Conservation (phyloP, 2,113 vertebrate genomes). For the Todiramphus saurophagus region DNA sequence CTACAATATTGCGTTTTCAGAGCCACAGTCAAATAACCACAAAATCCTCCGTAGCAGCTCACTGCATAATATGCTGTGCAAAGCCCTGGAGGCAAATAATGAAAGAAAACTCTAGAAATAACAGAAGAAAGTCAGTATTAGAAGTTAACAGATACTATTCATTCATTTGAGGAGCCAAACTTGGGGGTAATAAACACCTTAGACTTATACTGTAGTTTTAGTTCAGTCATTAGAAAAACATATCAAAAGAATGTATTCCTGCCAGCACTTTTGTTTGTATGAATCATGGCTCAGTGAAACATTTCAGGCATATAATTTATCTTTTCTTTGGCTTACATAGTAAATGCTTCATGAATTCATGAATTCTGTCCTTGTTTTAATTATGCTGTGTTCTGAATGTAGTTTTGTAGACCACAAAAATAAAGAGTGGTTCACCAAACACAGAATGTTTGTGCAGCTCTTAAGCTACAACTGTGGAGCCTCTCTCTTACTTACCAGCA, state of each 20-base stretch:
- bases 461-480: constrained; percentile 58
- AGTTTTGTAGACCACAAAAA: constrained; percentile 79
- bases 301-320: constrained; percentile 79
- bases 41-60: neutral
- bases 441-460: constrained; percentile 78
- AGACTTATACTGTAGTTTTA: constrained; percentile 34
- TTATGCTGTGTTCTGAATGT: constrained; percentile 80
- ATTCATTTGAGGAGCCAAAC: neutral
- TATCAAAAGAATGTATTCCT: constrained; percentile 43
- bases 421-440: constrained; percentile 77
- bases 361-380: constrained; percentile 84
- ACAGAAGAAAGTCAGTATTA: neutral
- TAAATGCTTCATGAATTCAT: constrained; percentile 78
- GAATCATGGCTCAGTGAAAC: constrained; percentile 74
- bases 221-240: constrained; percentile 31
- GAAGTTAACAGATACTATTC: neutral
- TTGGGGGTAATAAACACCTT: constrained; percentile 41
- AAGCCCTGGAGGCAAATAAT: neutral
- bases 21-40: neutral
- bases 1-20: neutral
- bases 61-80: neutral
- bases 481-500: constrained; percentile 63
- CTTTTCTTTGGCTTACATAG: constrained; percentile 78
- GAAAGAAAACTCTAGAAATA: neutral
- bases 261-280: constrained; percentile 69